These are phyloP conservation scores for Centropus bengalensis DNA, from an alignment of 2,113 vertebrate genomes.

Conservation along the genomic window DNA sequence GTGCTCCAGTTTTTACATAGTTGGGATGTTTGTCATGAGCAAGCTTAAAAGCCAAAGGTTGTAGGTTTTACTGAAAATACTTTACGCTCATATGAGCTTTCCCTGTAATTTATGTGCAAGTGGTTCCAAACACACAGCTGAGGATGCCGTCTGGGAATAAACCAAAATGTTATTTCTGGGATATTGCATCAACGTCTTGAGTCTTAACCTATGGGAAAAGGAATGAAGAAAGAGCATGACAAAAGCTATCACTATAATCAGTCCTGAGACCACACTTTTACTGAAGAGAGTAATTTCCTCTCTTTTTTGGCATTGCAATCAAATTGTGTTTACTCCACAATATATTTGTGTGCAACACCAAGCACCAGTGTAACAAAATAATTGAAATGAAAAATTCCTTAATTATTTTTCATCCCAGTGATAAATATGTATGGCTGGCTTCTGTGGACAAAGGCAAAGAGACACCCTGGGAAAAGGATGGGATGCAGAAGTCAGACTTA, in stretches of 20 bases:
- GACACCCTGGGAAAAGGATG: neutral
- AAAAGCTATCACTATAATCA: slow-evolving; percentile 21
- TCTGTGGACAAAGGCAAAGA: neutral
- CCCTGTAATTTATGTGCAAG: slow-evolving; percentile 50
- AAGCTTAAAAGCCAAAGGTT: slow-evolving; percentile 55
- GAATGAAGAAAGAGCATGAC: slow-evolving; percentile 30
- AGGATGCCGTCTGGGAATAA: slow-evolving; percentile 9
- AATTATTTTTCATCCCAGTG: slow-evolving; percentile 19
- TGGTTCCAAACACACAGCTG: slow-evolving; percentile 5
- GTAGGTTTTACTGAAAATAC: slow-evolving; percentile 51
- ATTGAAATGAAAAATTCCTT: slow-evolving; percentile 16
- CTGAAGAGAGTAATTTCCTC: neutral
- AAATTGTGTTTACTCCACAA: neutral
- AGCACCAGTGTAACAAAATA: neutral
- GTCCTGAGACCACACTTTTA: neutral
- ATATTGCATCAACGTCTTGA: slow-evolving; percentile 27
- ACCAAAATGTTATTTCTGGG: slow-evolving; percentile 30
- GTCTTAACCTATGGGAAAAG: slow-evolving; percentile 11
- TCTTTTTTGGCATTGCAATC: neutral
- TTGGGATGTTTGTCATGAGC: slow-evolving; percentile 35
- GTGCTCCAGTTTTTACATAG: slow-evolving; percentile 8
- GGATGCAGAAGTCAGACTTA: neutral
- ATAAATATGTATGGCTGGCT: slow-evolving; percentile 35
- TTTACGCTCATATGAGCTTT: slow-evolving; percentile 21
- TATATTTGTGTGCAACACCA: neutral